Evolutionary conservation across 2,113 vertebrate species (phyloP), one percentile per base, ranked within the genome.

Genomic region (Bostrychus sinensis): DNA sequence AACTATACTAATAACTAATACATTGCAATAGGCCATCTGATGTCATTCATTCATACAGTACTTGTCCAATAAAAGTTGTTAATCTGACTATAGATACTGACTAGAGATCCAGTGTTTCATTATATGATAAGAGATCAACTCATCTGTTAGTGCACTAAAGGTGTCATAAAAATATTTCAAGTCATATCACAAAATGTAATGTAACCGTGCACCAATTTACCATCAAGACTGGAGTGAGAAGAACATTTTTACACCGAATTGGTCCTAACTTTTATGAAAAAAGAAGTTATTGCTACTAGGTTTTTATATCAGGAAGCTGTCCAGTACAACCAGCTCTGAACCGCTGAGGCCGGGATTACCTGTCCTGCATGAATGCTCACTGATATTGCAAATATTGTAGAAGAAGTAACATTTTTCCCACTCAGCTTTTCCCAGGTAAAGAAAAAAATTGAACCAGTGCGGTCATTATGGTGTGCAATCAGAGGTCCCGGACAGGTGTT

Each of bases 281-380:
- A 39, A 25, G 66, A 53, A 4, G 7, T 62, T 66, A 53, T 43
- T 61, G 64, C 57, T 62, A 10, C 63, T 7, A 57, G 28, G 39
- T 34, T 56, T 22, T 56, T 28, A 2, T 41, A 63, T 41, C 56
- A 68, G 56, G 63, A 67, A 64, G 39, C 64, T 25, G 50, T 36
- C 69, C 65, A 57, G 32, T 54, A 16, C 41, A 3, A 43, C 43
- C 72, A 48, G 60, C 50, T 54, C 73, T 46, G 56, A 56, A 72
- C 46, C 64, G 69, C 63, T 66, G 56, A 77, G 75, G 75, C 63
- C 42, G 54, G 77, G 78, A 86, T 81, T 79, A 75, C 74, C 71
- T 34, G 64, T 75, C 81, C 14, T 70, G 84, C 81, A 81, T 83
- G 78, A 70, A 70, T 77, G 64, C 61, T 66, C 81, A 42, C 70